A percentile compares a stretch with the other conserved stretches of the same genome.
Conservation (phyloP, 2,888 invertebrate genomes). For the Rotaria socialis region DNA sequence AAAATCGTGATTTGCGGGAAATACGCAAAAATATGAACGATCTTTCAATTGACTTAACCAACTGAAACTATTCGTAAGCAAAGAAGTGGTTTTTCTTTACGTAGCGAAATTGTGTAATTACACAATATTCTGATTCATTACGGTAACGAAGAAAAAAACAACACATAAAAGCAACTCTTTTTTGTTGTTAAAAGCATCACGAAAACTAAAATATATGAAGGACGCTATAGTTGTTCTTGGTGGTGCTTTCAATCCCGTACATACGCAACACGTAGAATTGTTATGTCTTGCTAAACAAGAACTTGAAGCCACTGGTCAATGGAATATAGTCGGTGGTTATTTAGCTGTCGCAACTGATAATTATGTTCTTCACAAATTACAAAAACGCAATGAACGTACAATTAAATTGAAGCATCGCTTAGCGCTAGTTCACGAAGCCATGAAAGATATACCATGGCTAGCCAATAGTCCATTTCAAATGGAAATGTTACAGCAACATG, state of each 20-base stretch:
- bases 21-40: too few species aligned
- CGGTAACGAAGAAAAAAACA: too few species aligned
- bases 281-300: neutral
- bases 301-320: neutral
- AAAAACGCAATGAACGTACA: neutral
- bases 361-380: neutral
- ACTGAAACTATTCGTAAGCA: too few species aligned
- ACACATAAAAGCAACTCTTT: too few species aligned
- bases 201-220: neutral
- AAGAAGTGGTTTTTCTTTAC: too few species aligned
- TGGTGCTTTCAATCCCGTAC: conserved; percentile 18
- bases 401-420: conserved; percentile 5
- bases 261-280: neutral
- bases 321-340: neutral
- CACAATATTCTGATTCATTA: too few species aligned
- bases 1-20: too few species aligned
- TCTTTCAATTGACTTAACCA: too few species aligned
- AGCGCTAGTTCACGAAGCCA: neutral
- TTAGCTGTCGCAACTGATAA: neutral
- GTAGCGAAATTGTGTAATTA: too few species aligned
- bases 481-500: neutral
- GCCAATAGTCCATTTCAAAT: neutral
- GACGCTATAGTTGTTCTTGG: neutral
- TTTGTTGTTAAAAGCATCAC: too few species aligned
- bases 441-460: neutral